A percentile compares a stretch with the other conserved stretches of the same genome.
phyloP scores from a whole-genome alignment of 2,797 vertebrate genomes.

The Melanotaenia parkinsoni region DNA sequence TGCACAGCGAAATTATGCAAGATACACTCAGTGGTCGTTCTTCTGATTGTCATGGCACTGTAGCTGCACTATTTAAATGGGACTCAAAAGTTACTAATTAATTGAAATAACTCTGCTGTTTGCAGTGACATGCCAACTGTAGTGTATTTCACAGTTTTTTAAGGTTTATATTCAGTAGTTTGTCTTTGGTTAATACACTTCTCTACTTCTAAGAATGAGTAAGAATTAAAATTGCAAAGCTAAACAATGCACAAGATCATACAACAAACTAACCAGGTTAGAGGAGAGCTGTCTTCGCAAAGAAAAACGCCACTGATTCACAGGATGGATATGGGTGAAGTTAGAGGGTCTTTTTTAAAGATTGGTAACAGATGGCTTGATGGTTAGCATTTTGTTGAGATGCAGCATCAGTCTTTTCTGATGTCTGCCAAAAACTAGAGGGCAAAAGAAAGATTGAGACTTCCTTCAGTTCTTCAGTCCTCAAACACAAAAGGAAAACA shows the following conservation, averaged over 20 bases:
- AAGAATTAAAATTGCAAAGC: background rate
- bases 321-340: background rate
- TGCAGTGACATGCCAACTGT: background rate
- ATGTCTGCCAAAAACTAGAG: conserved; percentile 26
- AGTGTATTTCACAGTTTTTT: too few species aligned
- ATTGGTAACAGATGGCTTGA: conserved; percentile 18
- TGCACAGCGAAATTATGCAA: background rate
- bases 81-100: background rate
- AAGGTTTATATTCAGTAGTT: background rate
- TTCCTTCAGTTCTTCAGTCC: conserved; percentile 55
- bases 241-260: conserved; percentile 5
- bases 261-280: background rate
- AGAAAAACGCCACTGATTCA: background rate
- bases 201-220: background rate
- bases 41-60: background rate
- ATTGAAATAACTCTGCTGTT: background rate
- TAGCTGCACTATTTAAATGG: background rate
- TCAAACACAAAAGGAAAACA: conserved; percentile 5
- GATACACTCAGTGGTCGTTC: background rate
- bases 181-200: background rate
- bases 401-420: conserved; percentile 12
- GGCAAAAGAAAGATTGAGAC: background rate
- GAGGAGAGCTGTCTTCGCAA: background rate
- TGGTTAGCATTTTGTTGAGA: conserved; percentile 2
- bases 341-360: conserved; percentile 1